Evolutionary conservation across 1,140 invertebrate genomes (phyloP).

Genomic region (Drosophila eugracilis): DNA sequence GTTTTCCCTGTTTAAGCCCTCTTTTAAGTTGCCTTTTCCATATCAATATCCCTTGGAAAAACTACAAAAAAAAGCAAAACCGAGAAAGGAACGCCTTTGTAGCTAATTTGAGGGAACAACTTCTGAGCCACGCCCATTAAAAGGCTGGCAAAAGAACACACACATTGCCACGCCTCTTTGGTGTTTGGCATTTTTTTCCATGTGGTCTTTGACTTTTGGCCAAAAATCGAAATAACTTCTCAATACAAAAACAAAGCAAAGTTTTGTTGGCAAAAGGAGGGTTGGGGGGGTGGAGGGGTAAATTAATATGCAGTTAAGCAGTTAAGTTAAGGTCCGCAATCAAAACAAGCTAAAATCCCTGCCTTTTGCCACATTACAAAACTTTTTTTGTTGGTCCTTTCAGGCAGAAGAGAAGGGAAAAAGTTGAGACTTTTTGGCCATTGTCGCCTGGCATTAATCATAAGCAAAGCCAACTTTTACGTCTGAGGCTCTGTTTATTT

Average conservation of each 20-base stretch:
- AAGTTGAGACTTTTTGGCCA: constrained; percentile 33
- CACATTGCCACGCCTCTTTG: constrained; percentile 54
- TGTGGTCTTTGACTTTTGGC: constrained; percentile 55
- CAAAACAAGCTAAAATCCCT: constrained; percentile 26
- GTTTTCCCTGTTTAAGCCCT: not conserved
- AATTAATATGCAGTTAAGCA: constrained; percentile 57
- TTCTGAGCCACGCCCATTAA: constrained; percentile 19
- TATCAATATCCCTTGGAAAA: not conserved
- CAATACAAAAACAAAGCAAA: constrained; percentile 34
- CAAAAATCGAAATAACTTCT: constrained; percentile 59
- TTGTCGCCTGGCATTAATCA: constrained; percentile 43
- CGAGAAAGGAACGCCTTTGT: constrained; percentile 18
- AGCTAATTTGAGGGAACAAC: constrained; percentile 43
- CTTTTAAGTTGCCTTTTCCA: not conserved
- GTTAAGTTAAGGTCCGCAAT: constrained; percentile 33
- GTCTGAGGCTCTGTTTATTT: constrained; percentile 16
- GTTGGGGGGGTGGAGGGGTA: no score
- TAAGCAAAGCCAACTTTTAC: constrained; percentile 28
- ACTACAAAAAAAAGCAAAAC: not conserved
- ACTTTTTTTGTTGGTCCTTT: constrained; percentile 8
- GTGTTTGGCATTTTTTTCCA: constrained; percentile 26
- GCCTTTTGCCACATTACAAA: constrained; percentile 1
- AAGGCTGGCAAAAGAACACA: constrained; percentile 27
- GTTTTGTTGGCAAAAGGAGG: no score
- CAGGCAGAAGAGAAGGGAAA: not conserved